A percentile compares a stretch with the other conserved stretches of the same genome.
phyloP scores from a whole-genome alignment of 2,113 vertebrate genomes.

The Azemiops feae region DNA sequence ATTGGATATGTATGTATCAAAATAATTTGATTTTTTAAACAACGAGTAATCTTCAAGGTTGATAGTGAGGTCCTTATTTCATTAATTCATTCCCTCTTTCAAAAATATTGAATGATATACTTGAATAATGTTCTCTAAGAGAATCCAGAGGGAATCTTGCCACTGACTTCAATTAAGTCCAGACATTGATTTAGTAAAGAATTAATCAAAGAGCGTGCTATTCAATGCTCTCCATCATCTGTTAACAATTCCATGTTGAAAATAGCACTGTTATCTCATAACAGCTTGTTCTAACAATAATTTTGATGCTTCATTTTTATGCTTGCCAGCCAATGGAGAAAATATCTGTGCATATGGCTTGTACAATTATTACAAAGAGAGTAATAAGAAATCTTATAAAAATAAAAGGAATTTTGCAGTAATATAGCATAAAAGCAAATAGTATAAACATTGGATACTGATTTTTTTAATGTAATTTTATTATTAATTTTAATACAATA shows the following conservation, averaged over 20 bases:
- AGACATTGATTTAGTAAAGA: slow-evolving; percentile 43
- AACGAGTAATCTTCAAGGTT: neutral
- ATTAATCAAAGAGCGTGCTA: slow-evolving; percentile 63
- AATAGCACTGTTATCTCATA: slow-evolving; percentile 72
- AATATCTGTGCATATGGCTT: slow-evolving; percentile 54
- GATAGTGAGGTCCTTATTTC: neutral
- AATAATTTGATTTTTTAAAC: too few species aligned
- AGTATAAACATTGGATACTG: too few species aligned
- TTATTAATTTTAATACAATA: neutral
- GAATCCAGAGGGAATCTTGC: neutral
- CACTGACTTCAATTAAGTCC: neutral
- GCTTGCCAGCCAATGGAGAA: slow-evolving; percentile 65
- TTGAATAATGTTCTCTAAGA: neutral
- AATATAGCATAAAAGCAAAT: slow-evolving; percentile 23
- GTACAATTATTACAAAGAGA: slow-evolving; percentile 20
- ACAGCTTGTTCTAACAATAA: slow-evolving; percentile 75
- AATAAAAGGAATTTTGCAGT: slow-evolving; percentile 19
- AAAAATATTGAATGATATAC: neutral
- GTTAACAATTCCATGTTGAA: slow-evolving; percentile 70
- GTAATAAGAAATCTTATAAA: slow-evolving; percentile 17
- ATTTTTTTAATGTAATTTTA: too few species aligned
- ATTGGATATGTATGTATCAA: neutral
- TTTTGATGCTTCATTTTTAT: slow-evolving; percentile 62
- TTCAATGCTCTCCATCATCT: slow-evolving; percentile 74
- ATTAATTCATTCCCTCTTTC: neutral